A percentile compares a stretch with the other conserved stretches of the same genome.
phyloP scores from a whole-genome alignment of 2,113 vertebrate genomes.

The Lamprologus speciosus region DNA sequence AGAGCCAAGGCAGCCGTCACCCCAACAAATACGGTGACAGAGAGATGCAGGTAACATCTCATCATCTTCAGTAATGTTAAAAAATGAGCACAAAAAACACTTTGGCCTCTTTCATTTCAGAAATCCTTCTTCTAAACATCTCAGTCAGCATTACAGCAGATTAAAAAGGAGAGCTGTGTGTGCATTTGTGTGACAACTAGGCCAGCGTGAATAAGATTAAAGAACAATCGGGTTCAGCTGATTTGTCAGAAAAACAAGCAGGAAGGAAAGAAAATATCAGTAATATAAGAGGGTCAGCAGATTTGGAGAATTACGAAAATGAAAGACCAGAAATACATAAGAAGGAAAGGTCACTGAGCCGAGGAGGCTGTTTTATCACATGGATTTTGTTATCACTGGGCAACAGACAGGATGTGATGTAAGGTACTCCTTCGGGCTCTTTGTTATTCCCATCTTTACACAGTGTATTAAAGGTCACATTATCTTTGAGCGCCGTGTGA shows the following conservation, averaged over 20 bases:
- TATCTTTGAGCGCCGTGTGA: background rate
- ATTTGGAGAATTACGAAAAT: background rate
- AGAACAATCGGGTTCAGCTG: constrained; percentile 41
- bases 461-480: constrained; percentile 13
- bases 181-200: constrained; percentile 4
- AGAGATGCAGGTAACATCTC: constrained; percentile 77
- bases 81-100: background rate
- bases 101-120: background rate
- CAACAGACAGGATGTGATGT: constrained; percentile 43
- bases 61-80: background rate
- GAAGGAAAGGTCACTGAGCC: background rate
- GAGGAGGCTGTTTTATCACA: background rate
- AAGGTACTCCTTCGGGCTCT: background rate
- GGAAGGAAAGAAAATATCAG: background rate
- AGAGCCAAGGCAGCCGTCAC: constrained; percentile 78
- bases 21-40: constrained; percentile 82
- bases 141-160: background rate
- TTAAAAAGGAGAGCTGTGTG: background rate
- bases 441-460: background rate
- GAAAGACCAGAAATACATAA: background rate
- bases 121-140: background rate
- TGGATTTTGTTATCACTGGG: constrained; percentile 2
- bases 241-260: constrained; percentile 30
- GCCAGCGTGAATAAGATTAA: constrained; percentile 37
- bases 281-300: constrained; percentile 3